Base-by-base conservation (phyloP, 2,888 invertebrate species). In the Laothoe populi region DNA sequence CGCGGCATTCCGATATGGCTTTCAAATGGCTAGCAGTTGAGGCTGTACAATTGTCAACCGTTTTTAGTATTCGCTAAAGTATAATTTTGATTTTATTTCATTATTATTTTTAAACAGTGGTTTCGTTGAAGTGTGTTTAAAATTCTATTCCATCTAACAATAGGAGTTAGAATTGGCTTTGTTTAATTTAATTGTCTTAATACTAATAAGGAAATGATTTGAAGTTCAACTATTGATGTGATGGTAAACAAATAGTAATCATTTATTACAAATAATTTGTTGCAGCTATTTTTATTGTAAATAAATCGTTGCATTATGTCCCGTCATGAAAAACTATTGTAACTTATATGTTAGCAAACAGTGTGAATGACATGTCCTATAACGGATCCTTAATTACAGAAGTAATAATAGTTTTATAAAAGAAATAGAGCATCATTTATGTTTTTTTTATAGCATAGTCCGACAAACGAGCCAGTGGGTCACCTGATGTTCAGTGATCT, bases 1-100 rank as follows among this genome's bases (percentile, higher is more conserved):
- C 49, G 31, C 16, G 16, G 31, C 49, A 49, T 49, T 49, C 49
- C 49, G 49, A 49, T 49, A 49, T 49, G 31, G 49, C 49, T 49
- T 49, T 49, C 49, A 49, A 49, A 49, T 49, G 49, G 31, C 24
- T 31, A 10, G n/a, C 31, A n/a, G 16, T 49, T 49, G 31, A 8
- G 7, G 49, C 8, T 49, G 31, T 31, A 7, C 49, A 16, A 49
- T 31, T 49, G 16, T 49, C 31, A 16, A 31, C 49, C 16, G 31
- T 49, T 49, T 49, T 49, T n/a, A 4, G n/a, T 49, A 10, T 5
- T 8, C 8, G n/a, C 16, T 31, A 49, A 26, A 16, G 49, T 19
- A 16, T 16, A 26, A 16, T 49, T 31, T 49, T 31, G 16, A 16
- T 16, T 49, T 16, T 16, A 8, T 7, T 26, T 16, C 3, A 3